These are phyloP conservation scores for Helicoverpa zea DNA, from an alignment of 1,140 invertebrate species.

Conservation along the genomic window DNA sequence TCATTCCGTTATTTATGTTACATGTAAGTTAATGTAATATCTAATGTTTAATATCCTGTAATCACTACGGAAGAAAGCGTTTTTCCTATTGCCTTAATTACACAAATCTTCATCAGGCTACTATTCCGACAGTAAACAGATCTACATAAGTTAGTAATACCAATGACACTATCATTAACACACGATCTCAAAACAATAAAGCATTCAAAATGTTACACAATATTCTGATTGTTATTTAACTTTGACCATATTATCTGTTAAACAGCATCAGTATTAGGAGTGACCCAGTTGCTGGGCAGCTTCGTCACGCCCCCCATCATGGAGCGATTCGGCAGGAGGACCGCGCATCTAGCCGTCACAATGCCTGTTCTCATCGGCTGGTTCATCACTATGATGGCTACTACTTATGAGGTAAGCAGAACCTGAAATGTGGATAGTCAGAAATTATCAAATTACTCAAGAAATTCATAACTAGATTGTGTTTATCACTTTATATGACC, in stretches of 20 bases:
- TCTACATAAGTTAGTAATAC: too few species aligned
- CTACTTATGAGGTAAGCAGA: conserved; percentile 61
- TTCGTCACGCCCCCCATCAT: conserved; percentile 69
- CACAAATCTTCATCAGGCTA: too few species aligned
- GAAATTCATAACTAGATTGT: too few species aligned
- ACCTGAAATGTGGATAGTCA: not conserved
- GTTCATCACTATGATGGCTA: conserved; percentile 65
- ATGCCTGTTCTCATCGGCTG: conserved; percentile 67
- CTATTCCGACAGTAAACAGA: too few species aligned
- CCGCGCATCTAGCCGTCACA: conserved; percentile 62
- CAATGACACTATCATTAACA: too few species aligned
- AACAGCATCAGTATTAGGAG: conserved; percentile 66
- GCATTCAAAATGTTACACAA: not conserved
- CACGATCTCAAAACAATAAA: not conserved
- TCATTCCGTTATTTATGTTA: too few species aligned
- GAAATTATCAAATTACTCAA: not conserved
- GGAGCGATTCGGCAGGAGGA: conserved; percentile 65
- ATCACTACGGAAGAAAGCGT: too few species aligned
- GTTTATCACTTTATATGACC: too few species aligned
- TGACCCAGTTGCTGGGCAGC: conserved; percentile 68
- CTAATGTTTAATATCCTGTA: too few species aligned
- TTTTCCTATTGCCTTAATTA: too few species aligned
- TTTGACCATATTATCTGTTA: not conserved
- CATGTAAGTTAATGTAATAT: too few species aligned
- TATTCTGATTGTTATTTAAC: not conserved